Base-by-base conservation (phyloP, 2,888 invertebrate genomes). In the Eristalinus sepulchralis region DNA sequence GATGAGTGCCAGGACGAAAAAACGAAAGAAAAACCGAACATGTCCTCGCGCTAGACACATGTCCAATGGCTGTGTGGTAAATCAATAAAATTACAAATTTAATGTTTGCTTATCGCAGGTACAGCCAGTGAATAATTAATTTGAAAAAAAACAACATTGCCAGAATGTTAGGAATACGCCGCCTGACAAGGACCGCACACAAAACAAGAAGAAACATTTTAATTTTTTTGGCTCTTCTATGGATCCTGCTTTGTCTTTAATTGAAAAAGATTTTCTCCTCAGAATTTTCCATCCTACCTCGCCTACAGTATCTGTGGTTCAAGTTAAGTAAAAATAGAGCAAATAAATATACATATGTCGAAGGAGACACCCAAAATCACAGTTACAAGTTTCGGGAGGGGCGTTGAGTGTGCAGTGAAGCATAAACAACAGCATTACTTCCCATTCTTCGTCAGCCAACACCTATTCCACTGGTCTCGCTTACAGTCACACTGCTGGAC, bases 31-130 rank as follows among this genome's bases (percentile, higher is more conserved):
- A 55, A 67, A 20, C 11, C 24, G 27, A 64, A 64, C 64, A 33
- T 27, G 55, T 36, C 24, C 57, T 63, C 72, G 36, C 27, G 36
- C 36, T 36, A 47, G 22, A 39, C 24, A 59, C 31, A 76, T 66
- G 67, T 83, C 72, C 71, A 77, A n/a, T 57, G 59, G 47, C 3
- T 39, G 55, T 24, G 66, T 63, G 31, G 75, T 47, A 33, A 85
- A 88, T 88, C 87, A 88, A 88, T 88, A 88, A 83, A 86, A 81
- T 82, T 79, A 76, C 84, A 83, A 88, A 88, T 88, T 81, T 84
- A 89, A 87, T 88, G 83, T 83, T 77, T 63, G 47, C 67, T 76
- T 68, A 77, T 77, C 72, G 55, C n/a, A 76, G 62, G 39, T 53
- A 78, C 27, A 63, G 71, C 57, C n/a, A 73, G 68, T 85, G 64